Evolutionary conservation across 2,888 invertebrate species (phyloP).

Genomic region (Phortica okadai): DNA sequence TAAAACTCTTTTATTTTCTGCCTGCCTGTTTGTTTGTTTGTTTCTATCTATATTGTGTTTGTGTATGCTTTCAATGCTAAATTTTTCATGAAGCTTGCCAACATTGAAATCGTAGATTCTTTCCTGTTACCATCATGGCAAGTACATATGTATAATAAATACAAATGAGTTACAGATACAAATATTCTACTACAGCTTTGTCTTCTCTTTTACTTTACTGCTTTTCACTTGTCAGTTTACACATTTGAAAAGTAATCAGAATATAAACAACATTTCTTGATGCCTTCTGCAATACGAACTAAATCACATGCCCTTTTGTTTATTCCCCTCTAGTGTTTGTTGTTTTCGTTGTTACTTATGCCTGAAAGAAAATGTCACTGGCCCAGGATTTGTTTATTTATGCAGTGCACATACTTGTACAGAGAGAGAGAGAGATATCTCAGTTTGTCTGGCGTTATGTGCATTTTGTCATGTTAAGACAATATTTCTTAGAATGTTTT

Average conservation of each 20-base stretch:
- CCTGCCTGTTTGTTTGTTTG: slow-evolving; percentile 42
- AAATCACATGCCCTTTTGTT: too few relatives aligned
- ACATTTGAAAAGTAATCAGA: slow-evolving; percentile 49
- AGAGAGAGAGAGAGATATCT: not conserved
- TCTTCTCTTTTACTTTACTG: not conserved
- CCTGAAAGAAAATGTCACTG: not conserved
- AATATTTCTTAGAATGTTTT: not conserved
- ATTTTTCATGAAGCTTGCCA: slow-evolving; percentile 64
- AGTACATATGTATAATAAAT: not conserved
- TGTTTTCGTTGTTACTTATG: not conserved
- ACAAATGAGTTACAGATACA: slow-evolving; percentile 39
- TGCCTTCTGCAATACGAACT: not conserved
- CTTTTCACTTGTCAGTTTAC: slow-evolving; percentile 58
- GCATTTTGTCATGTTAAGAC: not conserved
- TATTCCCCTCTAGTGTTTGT: not conserved
- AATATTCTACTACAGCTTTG: slow-evolving; percentile 21
- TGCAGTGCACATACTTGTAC: slow-evolving; percentile 5
- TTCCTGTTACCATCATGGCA: slow-evolving; percentile 17
- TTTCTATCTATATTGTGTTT: slow-evolving; percentile 45
- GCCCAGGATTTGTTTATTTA: not conserved
- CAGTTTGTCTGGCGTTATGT: not conserved
- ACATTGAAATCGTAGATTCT: slow-evolving; percentile 15
- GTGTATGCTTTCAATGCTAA: slow-evolving; percentile 53
- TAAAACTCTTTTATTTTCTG: slow-evolving; percentile 16
- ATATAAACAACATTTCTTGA: not conserved